These are phyloP conservation scores for Sebastes umbrosus DNA, from an alignment of 2,797 vertebrate genomes.

Conservation along the genomic window DNA sequence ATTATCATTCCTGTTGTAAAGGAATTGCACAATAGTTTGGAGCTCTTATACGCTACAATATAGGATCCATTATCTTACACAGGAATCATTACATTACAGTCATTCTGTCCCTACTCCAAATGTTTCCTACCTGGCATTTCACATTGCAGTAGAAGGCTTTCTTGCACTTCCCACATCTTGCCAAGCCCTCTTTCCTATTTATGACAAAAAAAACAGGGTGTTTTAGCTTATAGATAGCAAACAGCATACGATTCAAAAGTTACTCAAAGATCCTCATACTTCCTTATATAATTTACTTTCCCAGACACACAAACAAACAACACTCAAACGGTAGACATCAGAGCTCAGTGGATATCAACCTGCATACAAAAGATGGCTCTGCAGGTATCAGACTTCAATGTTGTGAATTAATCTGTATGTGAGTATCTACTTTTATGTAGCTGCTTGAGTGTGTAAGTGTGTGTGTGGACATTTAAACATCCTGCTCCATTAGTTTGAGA, in stretches of 20 bases:
- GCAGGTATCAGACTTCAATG: neutral
- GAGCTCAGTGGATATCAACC: neutral
- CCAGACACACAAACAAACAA: neutral
- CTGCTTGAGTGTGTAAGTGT: neutral
- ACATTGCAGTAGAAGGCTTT: constrained; percentile 95
- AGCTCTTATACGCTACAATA: neutral
- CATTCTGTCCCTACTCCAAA: neutral
- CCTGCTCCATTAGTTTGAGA: constrained; percentile 9
- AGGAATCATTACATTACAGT: neutral
- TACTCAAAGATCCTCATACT: neutral
- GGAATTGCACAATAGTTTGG: neutral
- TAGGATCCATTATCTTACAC: neutral
- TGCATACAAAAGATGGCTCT: neutral
- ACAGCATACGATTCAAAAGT: neutral
- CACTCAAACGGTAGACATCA: neutral
- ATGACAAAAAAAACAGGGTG: neutral
- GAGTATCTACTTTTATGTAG: neutral
- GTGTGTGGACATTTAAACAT: neutral
- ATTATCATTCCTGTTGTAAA: neutral
- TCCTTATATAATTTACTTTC: neutral
- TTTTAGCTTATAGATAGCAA: neutral
- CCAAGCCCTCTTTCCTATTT: constrained; percentile 92
- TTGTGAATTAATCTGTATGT: neutral
- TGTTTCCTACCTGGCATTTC: constrained; percentile 90
- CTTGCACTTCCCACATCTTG: constrained; percentile 96